Evolutionary conservation across 2,797 vertebrate species (phyloP), one percentile per base, ranked within the genome.

Genomic region (Micropoecilia bifurca): DNA sequence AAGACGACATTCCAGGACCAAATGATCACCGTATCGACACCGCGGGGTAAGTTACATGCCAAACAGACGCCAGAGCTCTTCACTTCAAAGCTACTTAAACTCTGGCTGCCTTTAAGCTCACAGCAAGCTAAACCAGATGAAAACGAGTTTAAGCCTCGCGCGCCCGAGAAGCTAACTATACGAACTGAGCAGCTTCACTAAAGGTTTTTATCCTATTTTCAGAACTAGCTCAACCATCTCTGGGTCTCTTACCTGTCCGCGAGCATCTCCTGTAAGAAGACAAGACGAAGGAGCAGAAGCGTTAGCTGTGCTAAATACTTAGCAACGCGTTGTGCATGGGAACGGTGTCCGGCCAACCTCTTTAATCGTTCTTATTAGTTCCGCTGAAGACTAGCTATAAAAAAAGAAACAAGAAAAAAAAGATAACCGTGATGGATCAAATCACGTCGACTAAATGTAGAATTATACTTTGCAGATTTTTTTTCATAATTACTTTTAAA

Each of bases 61-160:
- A 81, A 80, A 63, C 57, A 81, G 45, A 76, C 25, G 71, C 68
- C 80, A 53, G 22, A 43, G 75, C 76, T 85, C 57, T 61, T 4
- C 61, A 68, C 69, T 78, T 79, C 36, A 84, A 90, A 90, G 87
- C 88, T 90, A 80, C 89, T 92, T 92, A 91, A 83, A 90, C 73
- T 74, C 76, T 73, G 75, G 71, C 77, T 76, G 86, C 82, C 83
- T 87, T 85, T 92, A 93, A 94, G 89, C 92, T 88, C 28, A 76
- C 75, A 33, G 83, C 86, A 91, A 92, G 93, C 91, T 84, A 57
- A 78, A 88, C 71, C 48, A 86, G 87, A 88, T 85, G 83, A 84
- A 88, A 79, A 84, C 68, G 20, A 80, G 28, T 72, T 72, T 85
- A 89, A 85, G 83, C 85, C 78, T 88, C 73, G 82, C 12, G 33